phyloP scores from a whole-genome alignment of 2,888 invertebrate species.

The Drosophila austrosaltans region DNA sequence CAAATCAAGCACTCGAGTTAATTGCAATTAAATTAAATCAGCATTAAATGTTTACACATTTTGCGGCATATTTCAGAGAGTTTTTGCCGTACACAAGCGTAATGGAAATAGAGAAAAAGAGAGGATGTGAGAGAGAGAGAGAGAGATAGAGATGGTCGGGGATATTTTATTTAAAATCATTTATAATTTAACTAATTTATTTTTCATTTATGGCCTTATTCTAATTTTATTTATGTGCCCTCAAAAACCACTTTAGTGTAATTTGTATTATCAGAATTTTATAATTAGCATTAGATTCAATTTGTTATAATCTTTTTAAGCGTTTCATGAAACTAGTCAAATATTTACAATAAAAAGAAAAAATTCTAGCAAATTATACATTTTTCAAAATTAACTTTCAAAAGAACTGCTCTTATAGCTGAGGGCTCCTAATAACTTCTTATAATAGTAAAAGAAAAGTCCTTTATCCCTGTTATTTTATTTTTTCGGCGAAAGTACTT shows the following conservation, averaged over 20 bases:
- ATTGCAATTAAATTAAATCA: slow-evolving; percentile 77
- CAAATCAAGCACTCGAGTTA: slow-evolving; percentile 75
- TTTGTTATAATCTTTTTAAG: slow-evolving; percentile 10
- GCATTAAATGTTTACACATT: slow-evolving; percentile 72
- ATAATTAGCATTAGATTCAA: background rate
- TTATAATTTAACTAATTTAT: slow-evolving; percentile 61
- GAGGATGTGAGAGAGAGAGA: background rate
- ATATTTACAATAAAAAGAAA: background rate
- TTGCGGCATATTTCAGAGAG: slow-evolving; percentile 37
- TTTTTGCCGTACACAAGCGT: background rate
- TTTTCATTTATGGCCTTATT: slow-evolving; percentile 42
- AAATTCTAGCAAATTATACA: background rate
- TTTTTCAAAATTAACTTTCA: background rate
- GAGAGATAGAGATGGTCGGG: background rate
- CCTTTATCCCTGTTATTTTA: too few relatives aligned
- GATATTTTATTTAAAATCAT: slow-evolving; percentile 37
- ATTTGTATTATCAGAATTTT: slow-evolving; percentile 5
- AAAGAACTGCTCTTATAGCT: too few relatives aligned
- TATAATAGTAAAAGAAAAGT: too few relatives aligned
- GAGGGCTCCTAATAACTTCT: too few relatives aligned
- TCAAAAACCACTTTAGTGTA: slow-evolving; percentile 13
- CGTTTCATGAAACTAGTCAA: background rate
- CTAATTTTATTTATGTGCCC: slow-evolving; percentile 30
- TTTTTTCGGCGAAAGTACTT: too few relatives aligned
- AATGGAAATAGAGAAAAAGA: background rate